Evolutionary conservation across 2,888 invertebrate genomes (phyloP).

Genomic region (Eulithis testata): DNA sequence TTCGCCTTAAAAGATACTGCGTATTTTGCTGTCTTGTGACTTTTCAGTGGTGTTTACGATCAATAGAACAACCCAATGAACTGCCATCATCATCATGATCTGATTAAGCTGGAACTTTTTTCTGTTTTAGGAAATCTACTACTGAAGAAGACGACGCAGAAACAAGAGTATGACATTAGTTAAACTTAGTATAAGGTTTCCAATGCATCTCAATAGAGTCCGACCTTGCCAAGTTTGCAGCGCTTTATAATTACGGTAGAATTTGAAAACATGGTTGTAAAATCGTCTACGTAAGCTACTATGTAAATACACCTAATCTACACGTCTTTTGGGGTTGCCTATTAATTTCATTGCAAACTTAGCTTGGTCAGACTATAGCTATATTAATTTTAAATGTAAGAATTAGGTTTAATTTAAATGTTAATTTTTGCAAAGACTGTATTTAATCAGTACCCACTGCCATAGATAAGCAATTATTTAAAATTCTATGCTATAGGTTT

Average conservation of each 20-base stretch:
- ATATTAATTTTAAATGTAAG: constrained; percentile 61
- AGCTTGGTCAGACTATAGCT: neutral
- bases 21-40: no score
- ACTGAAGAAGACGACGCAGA: constrained; percentile 83
- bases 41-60: no score
- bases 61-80: no score
- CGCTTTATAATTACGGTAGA: no score
- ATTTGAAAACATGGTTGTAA: no score
- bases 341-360: no score
- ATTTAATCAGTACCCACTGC: constrained; percentile 76
- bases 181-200: constrained; percentile 77
- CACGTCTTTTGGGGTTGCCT: no score
- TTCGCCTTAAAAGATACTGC: no score
- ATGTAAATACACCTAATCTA: no score
- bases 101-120: neutral
- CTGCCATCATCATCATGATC: no score
- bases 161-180: constrained; percentile 72
- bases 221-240: no score
- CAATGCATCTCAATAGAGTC: constrained; percentile 77
- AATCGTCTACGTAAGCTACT: no score
- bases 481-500: constrained; percentile 62
- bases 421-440: constrained; percentile 76
- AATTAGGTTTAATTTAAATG: constrained; percentile 46
- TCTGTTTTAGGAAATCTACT: constrained; percentile 79
- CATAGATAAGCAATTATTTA: constrained; percentile 68